Evolutionary conservation across 2,888 invertebrate genomes (phyloP), one percentile per base, ranked within the genome.

Genomic region (Cantharis nigra): DNA sequence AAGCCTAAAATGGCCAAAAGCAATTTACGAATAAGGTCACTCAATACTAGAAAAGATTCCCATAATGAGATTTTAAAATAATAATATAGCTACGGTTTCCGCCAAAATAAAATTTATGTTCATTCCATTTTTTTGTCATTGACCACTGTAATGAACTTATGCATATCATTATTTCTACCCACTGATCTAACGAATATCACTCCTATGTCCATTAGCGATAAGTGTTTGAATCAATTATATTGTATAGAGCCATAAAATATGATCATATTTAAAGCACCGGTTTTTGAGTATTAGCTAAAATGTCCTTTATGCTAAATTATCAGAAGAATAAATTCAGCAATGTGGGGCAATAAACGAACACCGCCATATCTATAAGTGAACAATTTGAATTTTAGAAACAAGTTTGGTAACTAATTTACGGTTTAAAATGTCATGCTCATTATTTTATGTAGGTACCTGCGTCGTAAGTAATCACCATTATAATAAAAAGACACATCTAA

Each of bases 31-130:
- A 80, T 78, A 81, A 81, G 82, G 82, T 80, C 81, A 82, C 77
- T 81, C 79, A 78, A 79, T 81, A 78, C 81, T 79, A 80, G 80
- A 80, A 80, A 80, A 80, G 80, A 79, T 78, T 80, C 77, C 74
- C 72, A 81, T 81, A 82, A 81, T 78, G 82, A 80, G 82, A 80
- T 81, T 79, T 81, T 80, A 80, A 80, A 81, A 78, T 79, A 79
- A 74, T 69, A 16, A 23, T 23, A 67, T 77, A 78, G 75, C 78
- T 79, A 80, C 79, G 81, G 81, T 82, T 82, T 81, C 80, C 81
- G 82, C 82, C 82, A 82, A 82, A 82, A 82, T 74, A 75, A 80
- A 81, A 82, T 82, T 82, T 82, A 82, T 82, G 81, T 80, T 78
- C 79, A 77, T 80, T 80, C 78, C 74, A 13, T 79, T 80, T 81